Evolutionary conservation across 2,797 vertebrate species (phyloP).

Genomic region (Coregonus ussuriensis): DNA sequence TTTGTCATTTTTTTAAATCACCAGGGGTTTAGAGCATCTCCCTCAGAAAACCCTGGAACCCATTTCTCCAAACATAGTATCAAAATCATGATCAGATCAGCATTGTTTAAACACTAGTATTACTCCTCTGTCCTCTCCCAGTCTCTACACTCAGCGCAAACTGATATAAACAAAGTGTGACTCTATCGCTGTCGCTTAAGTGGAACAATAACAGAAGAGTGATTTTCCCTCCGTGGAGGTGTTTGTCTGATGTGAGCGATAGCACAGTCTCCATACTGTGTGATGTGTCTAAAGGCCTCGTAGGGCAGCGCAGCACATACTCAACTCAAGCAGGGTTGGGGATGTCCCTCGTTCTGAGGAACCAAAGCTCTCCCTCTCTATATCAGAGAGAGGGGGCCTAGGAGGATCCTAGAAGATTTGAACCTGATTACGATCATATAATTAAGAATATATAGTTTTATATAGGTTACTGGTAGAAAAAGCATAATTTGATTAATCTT

Average conservation of each 20-base stretch:
- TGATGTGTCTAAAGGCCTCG: conserved; percentile 70
- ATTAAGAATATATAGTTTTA: conserved; percentile 71
- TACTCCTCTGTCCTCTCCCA: conserved; percentile 50
- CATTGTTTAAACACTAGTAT: conserved; percentile 45
- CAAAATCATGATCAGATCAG: conserved; percentile 38
- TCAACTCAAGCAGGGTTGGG: conserved; percentile 79
- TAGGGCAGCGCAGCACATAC: conserved; percentile 72
- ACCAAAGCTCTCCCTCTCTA: conserved; percentile 42
- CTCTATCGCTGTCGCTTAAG: conserved; percentile 49
- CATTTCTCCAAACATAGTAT: conserved; percentile 40
- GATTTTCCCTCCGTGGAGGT: conserved; percentile 55
- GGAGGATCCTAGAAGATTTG: conserved; percentile 69
- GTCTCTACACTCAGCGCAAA: conserved; percentile 52
- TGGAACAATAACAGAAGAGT: conserved; percentile 59
- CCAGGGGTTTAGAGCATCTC: conserved; percentile 36
- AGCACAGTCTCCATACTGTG: conserved; percentile 67
- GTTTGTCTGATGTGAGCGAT: conserved; percentile 40
- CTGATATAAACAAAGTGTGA: conserved; percentile 55
- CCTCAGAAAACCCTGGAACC: conserved; percentile 39
- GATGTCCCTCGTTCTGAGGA: conserved; percentile 34
- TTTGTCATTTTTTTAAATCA: conserved; percentile 15
- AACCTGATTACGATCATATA: conserved; percentile 68
- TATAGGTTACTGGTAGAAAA: conserved; percentile 60
- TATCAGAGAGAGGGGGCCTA: conserved; percentile 51
- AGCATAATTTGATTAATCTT: conserved; percentile 60